Percentiles rank a stretch among this genome's conserved stretches.
phyloP scores from a whole-genome alignment of 2,113 vertebrate genomes.

The Ictalurus furcatus region DNA sequence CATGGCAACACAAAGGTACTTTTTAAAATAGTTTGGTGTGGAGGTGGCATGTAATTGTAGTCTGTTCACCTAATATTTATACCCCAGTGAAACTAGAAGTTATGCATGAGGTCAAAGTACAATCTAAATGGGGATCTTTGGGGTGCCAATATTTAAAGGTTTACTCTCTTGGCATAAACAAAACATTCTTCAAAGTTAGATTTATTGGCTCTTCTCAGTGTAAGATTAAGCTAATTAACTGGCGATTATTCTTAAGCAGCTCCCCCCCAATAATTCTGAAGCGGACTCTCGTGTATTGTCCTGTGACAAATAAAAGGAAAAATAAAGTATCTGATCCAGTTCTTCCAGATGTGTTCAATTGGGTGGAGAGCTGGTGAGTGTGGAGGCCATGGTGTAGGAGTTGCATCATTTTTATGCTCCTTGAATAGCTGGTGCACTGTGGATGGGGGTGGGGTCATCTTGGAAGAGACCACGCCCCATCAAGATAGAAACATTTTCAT shows the following conservation, averaged over 20 bases:
- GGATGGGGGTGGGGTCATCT: neutral
- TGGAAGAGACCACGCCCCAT: neutral
- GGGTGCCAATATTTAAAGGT: neutral
- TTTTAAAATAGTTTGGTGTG: no score
- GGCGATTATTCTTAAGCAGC: neutral
- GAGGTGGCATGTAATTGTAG: neutral
- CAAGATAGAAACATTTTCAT: neutral
- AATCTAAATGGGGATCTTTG: neutral
- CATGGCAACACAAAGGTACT: constrained; percentile 83
- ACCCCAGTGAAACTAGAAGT: neutral
- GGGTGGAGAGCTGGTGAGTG: no score
- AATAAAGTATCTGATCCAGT: neutral
- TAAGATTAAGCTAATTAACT: neutral
- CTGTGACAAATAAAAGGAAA: neutral
- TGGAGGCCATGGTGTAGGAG: no score
- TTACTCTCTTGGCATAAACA: neutral
- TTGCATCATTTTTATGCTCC: neutral
- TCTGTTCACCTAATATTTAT: neutral
- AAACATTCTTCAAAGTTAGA: neutral
- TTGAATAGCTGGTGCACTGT: neutral
- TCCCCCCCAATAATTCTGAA: no score
- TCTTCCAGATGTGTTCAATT: no score
- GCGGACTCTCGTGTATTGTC: no score
- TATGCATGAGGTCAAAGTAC: neutral
- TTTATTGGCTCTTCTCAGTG: neutral